Evolutionary conservation across 35 echinoderm and acorn worm genomes (phyloP).

Genomic region (Strongylocentrotus purpuratus): DNA sequence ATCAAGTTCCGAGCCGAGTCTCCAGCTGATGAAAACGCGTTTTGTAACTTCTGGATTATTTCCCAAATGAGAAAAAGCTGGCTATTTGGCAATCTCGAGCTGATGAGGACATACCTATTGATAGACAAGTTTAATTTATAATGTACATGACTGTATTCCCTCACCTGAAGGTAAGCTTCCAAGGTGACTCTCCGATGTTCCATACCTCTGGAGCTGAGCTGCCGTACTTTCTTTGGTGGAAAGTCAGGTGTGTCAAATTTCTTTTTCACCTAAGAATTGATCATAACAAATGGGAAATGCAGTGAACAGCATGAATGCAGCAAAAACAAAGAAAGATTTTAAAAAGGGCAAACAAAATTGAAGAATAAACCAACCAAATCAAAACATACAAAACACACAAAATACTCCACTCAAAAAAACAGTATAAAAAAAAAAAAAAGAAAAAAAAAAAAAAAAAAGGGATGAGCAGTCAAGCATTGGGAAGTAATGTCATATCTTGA

Average conservation of each 20-base stretch:
- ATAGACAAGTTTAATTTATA: too few species aligned
- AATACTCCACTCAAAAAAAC: neutral
- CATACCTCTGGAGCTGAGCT: conserved; percentile 68
- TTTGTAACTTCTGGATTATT: too few species aligned
- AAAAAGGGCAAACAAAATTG: neutral
- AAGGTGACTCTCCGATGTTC: conserved; percentile 82
- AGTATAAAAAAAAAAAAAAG: neutral
- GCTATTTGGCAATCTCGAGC: too few species aligned
- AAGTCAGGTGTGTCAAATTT: conserved; percentile 93
- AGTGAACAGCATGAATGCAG: neutral
- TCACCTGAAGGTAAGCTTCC: conserved; percentile 84
- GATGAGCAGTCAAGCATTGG: too few species aligned
- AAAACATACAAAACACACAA: neutral
- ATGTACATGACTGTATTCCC: too few species aligned
- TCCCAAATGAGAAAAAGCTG: too few species aligned
- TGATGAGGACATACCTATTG: too few species aligned
- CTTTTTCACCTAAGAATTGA: conserved; percentile 76
- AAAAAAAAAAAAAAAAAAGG: neutral
- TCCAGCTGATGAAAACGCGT: too few species aligned
- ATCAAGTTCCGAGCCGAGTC: too few species aligned
- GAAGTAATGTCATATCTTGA: neutral
- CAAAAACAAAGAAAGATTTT: too few species aligned
- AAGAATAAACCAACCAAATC: neutral
- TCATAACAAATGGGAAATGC: neutral
- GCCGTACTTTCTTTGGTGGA: conserved; percentile 88